Conservation (phyloP, 2,113 vertebrate genomes). For the Carassius auratus region DNA sequence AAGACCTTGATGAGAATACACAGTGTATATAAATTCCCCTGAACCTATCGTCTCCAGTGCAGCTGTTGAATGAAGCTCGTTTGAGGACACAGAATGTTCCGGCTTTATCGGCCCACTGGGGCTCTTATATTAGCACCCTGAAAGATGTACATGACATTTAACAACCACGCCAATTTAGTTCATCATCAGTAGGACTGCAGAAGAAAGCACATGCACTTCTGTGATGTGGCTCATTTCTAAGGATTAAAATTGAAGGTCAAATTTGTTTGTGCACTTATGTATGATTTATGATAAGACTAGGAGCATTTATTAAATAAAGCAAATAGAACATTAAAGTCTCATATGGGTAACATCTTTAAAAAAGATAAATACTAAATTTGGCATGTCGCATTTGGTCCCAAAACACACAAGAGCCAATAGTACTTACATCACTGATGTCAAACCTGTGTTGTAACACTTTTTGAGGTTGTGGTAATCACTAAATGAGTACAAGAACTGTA, state of each 20-base stretch:
- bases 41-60: conserved; percentile 12
- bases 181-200: conserved; percentile 55
- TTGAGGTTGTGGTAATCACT: background rate
- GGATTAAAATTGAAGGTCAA: background rate
- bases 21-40: conserved; percentile 12
- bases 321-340: background rate
- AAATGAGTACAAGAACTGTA: too few species aligned
- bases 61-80: conserved; percentile 38
- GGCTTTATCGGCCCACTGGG: conserved; percentile 64
- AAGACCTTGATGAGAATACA: background rate
- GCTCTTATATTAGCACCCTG: conserved; percentile 61
- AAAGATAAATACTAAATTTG: background rate
- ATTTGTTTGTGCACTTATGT: background rate
- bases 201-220: conserved; percentile 18
- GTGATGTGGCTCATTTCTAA: background rate
- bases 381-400: background rate
- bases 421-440: background rate
- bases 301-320: background rate
- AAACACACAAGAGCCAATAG: background rate
- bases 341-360: background rate
- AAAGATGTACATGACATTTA: conserved; percentile 68
- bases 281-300: background rate
- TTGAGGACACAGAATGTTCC: conserved; percentile 57
- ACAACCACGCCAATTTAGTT: conserved; percentile 57
- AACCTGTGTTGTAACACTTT: background rate